These are phyloP conservation scores for Alcedo atthis DNA, from an alignment of 2,797 vertebrate genomes.

Conservation along the genomic window DNA sequence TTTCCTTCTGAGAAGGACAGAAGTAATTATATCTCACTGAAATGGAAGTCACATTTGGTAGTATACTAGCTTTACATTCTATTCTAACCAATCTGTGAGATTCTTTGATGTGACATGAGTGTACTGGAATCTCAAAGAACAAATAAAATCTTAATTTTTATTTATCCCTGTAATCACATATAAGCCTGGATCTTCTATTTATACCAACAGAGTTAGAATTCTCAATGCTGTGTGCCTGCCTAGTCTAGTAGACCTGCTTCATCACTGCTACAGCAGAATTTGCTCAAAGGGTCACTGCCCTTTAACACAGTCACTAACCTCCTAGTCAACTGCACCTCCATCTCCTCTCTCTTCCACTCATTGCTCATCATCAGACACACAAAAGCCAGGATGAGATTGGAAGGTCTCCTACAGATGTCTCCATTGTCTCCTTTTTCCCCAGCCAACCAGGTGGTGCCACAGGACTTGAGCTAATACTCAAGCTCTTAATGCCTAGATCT, in stretches of 20 bases:
- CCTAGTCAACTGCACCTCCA: background rate
- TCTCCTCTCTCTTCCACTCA: background rate
- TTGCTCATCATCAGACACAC: background rate
- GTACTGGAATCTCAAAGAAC: background rate
- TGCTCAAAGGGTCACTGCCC: background rate
- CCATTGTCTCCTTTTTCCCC: background rate
- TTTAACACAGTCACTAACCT: background rate
- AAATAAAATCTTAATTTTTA: background rate
- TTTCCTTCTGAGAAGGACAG: constrained; percentile 82
- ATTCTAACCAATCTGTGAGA: background rate
- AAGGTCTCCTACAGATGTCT: background rate
- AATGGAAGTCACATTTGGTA: constrained; percentile 9
- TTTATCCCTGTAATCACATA: background rate
- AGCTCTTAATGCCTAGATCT: background rate
- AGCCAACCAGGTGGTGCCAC: background rate
- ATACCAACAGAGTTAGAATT: background rate
- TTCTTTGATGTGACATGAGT: background rate
- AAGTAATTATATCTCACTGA: constrained; percentile 50
- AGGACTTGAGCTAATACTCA: background rate
- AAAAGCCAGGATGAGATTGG: background rate
- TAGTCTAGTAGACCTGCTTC: background rate
- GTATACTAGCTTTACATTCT: background rate
- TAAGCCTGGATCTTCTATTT: background rate
- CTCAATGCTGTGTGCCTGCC: background rate
- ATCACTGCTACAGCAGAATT: background rate